phyloP scores from a whole-genome alignment of 2,113 vertebrate genomes.

The Phaethornis superciliosus region DNA sequence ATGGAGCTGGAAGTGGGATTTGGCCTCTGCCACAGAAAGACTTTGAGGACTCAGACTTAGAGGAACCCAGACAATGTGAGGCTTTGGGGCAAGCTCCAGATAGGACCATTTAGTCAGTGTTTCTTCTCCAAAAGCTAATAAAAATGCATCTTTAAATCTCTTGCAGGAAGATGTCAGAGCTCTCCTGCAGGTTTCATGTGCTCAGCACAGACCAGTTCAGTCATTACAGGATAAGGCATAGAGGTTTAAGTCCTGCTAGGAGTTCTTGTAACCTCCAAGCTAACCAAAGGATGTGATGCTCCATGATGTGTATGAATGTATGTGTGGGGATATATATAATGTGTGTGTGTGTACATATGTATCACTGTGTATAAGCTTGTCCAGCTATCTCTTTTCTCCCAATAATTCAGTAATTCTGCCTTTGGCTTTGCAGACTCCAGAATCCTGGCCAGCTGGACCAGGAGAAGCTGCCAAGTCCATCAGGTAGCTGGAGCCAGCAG shows the following conservation, averaged over 20 bases:
- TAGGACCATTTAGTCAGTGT: background rate
- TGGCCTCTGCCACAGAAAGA: conserved; percentile 18
- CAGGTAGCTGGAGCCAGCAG: conserved; percentile 64
- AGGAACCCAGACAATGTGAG: conserved; percentile 1
- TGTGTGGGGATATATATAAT: background rate
- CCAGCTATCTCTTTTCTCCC: conserved; percentile 63
- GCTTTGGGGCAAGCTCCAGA: background rate
- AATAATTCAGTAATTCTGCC: conserved; percentile 44
- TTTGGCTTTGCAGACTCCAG: conserved; percentile 60
- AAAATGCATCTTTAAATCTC: conserved; percentile 5
- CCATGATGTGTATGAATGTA: background rate
- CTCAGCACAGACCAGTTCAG: background rate
- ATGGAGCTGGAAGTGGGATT: conserved; percentile 20
- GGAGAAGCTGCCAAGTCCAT: conserved; percentile 58
- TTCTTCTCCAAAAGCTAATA: conserved; percentile 12
- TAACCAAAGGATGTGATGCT: background rate
- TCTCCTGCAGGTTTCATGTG: background rate
- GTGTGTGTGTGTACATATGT: background rate
- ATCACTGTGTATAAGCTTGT: background rate
- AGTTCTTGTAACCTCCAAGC: background rate
- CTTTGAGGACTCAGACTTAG: background rate
- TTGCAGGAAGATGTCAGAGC: conserved; percentile 14
- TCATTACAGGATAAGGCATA: background rate
- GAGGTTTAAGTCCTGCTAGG: background rate
- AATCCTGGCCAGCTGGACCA: conserved; percentile 60